Evolutionary conservation across 1,140 invertebrate species (phyloP), one percentile per base, ranked within the genome.

Genomic region (Brachionus rubens): DNA sequence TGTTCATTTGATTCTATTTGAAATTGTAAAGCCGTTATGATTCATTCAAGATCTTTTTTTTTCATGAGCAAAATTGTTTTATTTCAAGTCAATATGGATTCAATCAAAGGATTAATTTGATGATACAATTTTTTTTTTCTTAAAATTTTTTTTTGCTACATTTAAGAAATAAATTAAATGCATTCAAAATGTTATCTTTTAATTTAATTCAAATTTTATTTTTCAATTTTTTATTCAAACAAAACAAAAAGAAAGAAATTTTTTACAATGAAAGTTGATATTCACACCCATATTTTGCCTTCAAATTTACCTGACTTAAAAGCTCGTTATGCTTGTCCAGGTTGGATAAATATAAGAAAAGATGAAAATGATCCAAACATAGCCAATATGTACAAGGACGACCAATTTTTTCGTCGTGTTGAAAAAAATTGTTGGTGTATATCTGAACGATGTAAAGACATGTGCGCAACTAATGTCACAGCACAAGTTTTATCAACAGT

Each of bases 401-500:
- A 86, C 3, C 83, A 85, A 67, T 80, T 89, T 19, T 89, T 89
- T 78, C 81, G 88, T 54, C 82, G 82, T 12, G 83, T 89, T 43
- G 84, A 88, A 24, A 79, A 84, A 26, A 88, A 89, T 79, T 88
- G 88, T 77, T 89, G 87, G 85, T 84, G 82, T 56, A 80, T 86
- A 24, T 81, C 84, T 54, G 79, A 79, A 3, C 77, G 86, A 40
- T 77, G 87, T 19, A 41, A 50, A 24, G 87, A 88, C 21, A 87
- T 87, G 86, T n/a, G 14, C 28, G 19, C 50, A 24, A 77, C 54
- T 16, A 68, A 41, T 72, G 87, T 89, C 5, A 81, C 82, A 62
- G 84, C 88, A 0, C 88, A 89, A 80, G 87, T 86, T 4, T 80
- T 89, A 41, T 89, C 88, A n/a, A 89, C 88, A 0, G 88, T 89